phyloP scores from a whole-genome alignment of 2,797 vertebrate species.

The Onychomys arenicola region DNA sequence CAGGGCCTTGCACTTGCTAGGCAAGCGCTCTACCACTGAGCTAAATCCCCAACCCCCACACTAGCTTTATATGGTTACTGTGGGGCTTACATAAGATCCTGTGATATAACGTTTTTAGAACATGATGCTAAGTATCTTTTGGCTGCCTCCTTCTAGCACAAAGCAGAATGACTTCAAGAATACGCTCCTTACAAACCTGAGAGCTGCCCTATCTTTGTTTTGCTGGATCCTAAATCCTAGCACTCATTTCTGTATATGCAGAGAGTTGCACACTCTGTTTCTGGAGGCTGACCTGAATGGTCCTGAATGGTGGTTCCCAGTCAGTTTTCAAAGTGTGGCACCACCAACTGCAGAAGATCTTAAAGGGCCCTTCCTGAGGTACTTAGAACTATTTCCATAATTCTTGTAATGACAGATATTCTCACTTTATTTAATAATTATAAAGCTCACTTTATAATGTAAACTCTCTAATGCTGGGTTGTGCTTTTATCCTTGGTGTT shows the following conservation, averaged over 20 bases:
- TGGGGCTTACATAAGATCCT: slow-evolving; percentile 34
- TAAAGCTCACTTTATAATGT: slow-evolving; percentile 33
- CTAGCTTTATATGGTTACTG: not conserved
- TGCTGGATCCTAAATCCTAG: slow-evolving; percentile 38
- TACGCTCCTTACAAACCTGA: not conserved
- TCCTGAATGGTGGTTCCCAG: not conserved
- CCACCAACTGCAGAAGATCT: not conserved
- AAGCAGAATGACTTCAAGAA: slow-evolving; percentile 46
- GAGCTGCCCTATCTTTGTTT: slow-evolving; percentile 11
- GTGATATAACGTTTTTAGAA: slow-evolving; percentile 42
- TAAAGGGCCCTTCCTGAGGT: not conserved
- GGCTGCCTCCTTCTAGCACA: not conserved
- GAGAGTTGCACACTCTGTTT: slow-evolving; percentile 1
- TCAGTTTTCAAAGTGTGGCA: not conserved
- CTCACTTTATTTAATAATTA: slow-evolving; percentile 28
- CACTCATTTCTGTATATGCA: not conserved
- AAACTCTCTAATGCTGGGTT: not conserved
- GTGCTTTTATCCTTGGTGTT: slow-evolving; percentile 12
- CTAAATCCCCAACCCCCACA: too few relatives aligned
- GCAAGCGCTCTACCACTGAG: too few relatives aligned
- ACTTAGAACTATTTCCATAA: slow-evolving; percentile 3
- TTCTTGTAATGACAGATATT: not conserved
- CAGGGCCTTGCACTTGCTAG: too few relatives aligned
- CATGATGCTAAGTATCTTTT: not conserved
- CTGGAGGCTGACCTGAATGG: not conserved